Conservation (phyloP, 2,888 invertebrate species). For the Sarcophaga carnaria region DNA sequence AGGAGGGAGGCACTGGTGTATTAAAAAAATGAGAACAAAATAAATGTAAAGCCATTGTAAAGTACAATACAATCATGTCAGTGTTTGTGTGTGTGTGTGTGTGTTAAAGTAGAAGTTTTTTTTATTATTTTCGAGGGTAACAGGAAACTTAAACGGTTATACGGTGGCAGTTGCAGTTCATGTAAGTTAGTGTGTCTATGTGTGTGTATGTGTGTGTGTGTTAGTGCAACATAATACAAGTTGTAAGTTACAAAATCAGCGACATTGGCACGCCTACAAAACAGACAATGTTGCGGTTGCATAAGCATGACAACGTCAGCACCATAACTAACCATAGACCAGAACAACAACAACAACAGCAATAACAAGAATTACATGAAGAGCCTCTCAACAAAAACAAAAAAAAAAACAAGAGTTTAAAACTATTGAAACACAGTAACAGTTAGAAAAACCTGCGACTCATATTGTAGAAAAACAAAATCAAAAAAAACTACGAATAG, state of each 20-base stretch:
- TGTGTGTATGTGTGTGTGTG: slow-evolving; percentile 22
- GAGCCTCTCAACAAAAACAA: slow-evolving; percentile 1
- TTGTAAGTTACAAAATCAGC: slow-evolving; percentile 78
- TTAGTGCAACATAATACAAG: slow-evolving; percentile 59
- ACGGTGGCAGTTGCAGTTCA: slow-evolving; percentile 75
- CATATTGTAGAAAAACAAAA: slow-evolving; percentile 11
- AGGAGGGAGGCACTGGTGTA: not conserved
- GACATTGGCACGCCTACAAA: slow-evolving; percentile 79
- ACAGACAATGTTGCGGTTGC: slow-evolving; percentile 78
- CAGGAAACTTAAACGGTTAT: slow-evolving; percentile 64
- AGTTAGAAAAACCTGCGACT: slow-evolving; percentile 44
- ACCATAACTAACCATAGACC: slow-evolving; percentile 72
- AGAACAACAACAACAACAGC: slow-evolving; percentile 26
- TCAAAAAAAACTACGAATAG: not conserved
- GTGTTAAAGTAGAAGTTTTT: not conserved
- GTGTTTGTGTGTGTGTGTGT: not conserved
- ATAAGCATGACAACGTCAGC: slow-evolving; percentile 76
- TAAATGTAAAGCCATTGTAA: slow-evolving; percentile 50
- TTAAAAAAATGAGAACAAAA: slow-evolving; percentile 50
- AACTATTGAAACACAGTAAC: slow-evolving; percentile 45
- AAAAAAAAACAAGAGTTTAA: slow-evolving; percentile 20
- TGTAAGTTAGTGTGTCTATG: slow-evolving; percentile 54
- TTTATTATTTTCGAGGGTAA: slow-evolving; percentile 36
- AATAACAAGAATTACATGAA: slow-evolving; percentile 8
- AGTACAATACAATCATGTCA: not conserved